phyloP scores from a whole-genome alignment of 2,113 vertebrate genomes.

The Hippopotamus amphibius region DNA sequence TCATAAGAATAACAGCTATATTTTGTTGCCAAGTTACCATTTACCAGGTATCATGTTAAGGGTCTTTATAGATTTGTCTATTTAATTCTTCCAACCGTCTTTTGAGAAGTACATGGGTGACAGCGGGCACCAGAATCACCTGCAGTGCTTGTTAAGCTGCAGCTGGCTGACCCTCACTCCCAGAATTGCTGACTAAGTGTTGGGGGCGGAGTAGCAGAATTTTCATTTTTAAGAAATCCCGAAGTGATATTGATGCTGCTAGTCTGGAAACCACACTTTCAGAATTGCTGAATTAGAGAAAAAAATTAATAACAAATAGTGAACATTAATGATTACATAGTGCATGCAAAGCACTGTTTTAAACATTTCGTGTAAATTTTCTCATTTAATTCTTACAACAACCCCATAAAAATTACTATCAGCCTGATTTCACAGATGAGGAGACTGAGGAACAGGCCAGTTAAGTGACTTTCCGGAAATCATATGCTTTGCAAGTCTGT shows the following conservation, averaged over 20 bases:
- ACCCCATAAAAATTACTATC: background rate
- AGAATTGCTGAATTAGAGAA: background rate
- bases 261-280: background rate
- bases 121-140: background rate
- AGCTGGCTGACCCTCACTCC: background rate
- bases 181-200: background rate
- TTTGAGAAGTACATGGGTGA: background rate
- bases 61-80: background rate
- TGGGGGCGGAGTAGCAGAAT: background rate
- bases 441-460: background rate
- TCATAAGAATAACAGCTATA: background rate
- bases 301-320: background rate
- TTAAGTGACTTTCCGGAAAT: background rate
- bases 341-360: background rate
- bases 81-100: background rate
- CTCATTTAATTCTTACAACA: background rate
- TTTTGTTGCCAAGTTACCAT: background rate
- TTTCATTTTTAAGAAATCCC: background rate
- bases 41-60: background rate
- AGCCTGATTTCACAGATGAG: background rate
- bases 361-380: background rate
- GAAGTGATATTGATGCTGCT: background rate
- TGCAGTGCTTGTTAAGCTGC: background rate
- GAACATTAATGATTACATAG: background rate
- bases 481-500: background rate